phyloP scores from a whole-genome alignment of 2,888 invertebrate genomes.

The Cerceris rybyensis region DNA sequence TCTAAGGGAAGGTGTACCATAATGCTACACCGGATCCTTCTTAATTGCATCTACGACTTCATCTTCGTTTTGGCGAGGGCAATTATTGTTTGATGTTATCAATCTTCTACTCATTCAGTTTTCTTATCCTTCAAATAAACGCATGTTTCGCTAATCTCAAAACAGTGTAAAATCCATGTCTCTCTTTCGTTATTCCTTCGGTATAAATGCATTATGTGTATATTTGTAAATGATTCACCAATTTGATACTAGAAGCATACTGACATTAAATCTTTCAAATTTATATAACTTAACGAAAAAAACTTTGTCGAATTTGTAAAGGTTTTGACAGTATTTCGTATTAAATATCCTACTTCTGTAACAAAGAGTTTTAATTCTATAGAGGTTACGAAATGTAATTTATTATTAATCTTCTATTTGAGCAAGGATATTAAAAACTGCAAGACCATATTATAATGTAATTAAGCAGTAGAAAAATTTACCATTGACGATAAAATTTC shows the following conservation, averaged over 20 bases:
- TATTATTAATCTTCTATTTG: conserved; percentile 14
- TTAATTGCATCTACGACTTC: conserved; percentile 19
- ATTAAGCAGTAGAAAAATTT: conserved; percentile 20
- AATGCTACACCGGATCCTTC: conserved; percentile 31
- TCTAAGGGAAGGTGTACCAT: conserved; percentile 40
- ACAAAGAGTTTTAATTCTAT: not conserved
- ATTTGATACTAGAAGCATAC: conserved; percentile 3
- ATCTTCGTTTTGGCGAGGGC: conserved; percentile 49
- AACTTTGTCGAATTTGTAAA: too few relatives aligned
- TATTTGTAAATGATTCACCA: conserved; percentile 39
- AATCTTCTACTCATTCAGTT: conserved; percentile 4
- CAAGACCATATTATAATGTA: conserved; percentile 9
- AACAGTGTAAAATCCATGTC: not conserved
- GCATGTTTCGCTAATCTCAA: not conserved
- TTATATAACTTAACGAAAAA: not conserved
- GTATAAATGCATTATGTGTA: conserved; percentile 26
- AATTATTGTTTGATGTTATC: conserved; percentile 57
- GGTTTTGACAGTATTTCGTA: too few relatives aligned
- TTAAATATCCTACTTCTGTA: too few relatives aligned
- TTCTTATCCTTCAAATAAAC: not conserved
- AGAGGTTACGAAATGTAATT: not conserved
- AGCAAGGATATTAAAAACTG: not conserved
- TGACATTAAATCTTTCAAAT: not conserved
- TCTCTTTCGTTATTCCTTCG: not conserved
- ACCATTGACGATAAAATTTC: conserved; percentile 52